These are phyloP conservation scores for Rutpela maculata DNA, from an alignment of 2,888 invertebrate genomes.

Conservation along the genomic window DNA sequence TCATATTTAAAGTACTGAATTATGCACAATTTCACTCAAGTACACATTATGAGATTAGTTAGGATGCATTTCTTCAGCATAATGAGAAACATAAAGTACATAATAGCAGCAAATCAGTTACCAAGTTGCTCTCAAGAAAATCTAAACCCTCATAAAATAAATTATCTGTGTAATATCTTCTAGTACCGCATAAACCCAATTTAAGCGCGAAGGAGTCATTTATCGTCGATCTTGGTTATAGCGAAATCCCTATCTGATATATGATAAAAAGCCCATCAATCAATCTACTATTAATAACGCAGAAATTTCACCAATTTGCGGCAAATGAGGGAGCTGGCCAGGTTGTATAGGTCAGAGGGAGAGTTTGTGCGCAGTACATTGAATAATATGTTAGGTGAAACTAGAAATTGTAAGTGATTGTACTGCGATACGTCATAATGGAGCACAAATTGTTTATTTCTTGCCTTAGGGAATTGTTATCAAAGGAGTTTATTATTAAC, in stretches of 20 bases:
- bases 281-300: not conserved
- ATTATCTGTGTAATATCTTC: slow-evolving; percentile 7
- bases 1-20: not conserved
- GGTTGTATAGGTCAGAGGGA: not conserved
- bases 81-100: not conserved
- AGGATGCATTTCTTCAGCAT: not conserved
- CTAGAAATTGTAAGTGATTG: not conserved
- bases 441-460: too few relatives aligned
- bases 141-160: slow-evolving; percentile 7
- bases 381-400: not conserved
- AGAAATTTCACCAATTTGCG: not conserved
- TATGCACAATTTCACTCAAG: not conserved
- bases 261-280: not conserved
- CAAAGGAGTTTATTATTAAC: too few relatives aligned
- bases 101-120: not conserved
- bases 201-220: not conserved
- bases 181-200: not conserved
- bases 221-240: not conserved
- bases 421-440: not conserved
- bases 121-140: not conserved
- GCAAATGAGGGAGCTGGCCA: not conserved
- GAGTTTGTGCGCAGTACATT: not conserved
- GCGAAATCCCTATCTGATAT: not conserved
- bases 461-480: too few relatives aligned
- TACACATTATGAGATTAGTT: not conserved